These are phyloP conservation scores for Neelides folsomi DNA, from an alignment of 2,888 invertebrate genomes.

Conservation along the genomic window DNA sequence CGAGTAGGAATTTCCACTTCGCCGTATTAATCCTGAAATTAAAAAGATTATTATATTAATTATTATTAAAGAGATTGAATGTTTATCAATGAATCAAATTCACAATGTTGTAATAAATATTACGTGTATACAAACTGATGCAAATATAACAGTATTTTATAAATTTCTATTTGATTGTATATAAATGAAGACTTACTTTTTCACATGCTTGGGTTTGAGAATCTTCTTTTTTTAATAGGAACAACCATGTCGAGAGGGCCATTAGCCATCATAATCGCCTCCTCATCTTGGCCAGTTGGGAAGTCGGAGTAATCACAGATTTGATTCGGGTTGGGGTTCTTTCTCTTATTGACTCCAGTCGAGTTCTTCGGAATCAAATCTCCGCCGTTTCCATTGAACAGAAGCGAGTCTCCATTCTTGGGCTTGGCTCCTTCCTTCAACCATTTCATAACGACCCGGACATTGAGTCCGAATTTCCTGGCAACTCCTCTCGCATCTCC, in stretches of 20 bases:
- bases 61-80: no score
- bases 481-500: slow-evolving; percentile 30
- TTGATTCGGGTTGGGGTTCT: slow-evolving; percentile 33
- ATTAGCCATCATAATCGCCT: slow-evolving; percentile 6
- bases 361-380: neutral
- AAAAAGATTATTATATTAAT: no score
- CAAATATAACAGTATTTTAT: no score
- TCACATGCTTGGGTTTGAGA: slow-evolving; percentile 15
- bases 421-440: slow-evolving; percentile 18
- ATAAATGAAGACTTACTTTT: no score
- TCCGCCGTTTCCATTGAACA: neutral
- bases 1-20: no score
- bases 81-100: no score
- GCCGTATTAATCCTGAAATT: no score
- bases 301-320: slow-evolving; percentile 28
- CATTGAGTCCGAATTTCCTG: slow-evolving; percentile 28
- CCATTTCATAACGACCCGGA: slow-evolving; percentile 29
- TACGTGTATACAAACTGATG: no score
- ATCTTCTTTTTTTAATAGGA: slow-evolving; percentile 27
- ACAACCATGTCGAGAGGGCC: slow-evolving; percentile 30
- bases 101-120: no score
- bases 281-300: slow-evolving; percentile 5
- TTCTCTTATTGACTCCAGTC: slow-evolving; percentile 19
- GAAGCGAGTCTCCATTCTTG: slow-evolving; percentile 4
- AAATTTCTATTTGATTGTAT: no score